Evolutionary conservation across 2,797 vertebrate genomes (phyloP).

Genomic region (Danio kyathit): DNA sequence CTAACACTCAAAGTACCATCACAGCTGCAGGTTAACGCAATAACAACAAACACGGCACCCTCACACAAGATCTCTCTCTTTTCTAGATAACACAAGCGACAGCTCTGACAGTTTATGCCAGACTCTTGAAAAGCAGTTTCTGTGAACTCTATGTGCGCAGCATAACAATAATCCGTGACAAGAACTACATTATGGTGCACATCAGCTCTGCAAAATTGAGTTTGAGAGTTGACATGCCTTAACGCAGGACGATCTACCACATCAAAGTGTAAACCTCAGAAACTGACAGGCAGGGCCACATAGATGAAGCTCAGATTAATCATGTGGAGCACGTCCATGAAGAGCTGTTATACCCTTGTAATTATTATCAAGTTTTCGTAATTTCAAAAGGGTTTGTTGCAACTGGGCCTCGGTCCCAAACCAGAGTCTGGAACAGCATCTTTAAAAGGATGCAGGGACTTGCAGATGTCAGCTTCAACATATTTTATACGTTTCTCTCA

Average conservation of each 20-base stretch:
- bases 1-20: slow-evolving; percentile 54
- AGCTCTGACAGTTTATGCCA: slow-evolving; percentile 12
- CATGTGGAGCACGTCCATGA: neutral
- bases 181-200: neutral
- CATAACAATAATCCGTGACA: neutral
- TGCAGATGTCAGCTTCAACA: slow-evolving; percentile 38
- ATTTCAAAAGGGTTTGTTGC: neutral
- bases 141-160: neutral
- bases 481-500: slow-evolving; percentile 45
- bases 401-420: neutral
- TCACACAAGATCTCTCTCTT: slow-evolving; percentile 8
- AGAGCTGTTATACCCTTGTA: neutral
- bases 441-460: slow-evolving; percentile 6
- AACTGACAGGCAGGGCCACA: neutral
- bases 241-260: slow-evolving; percentile 3
- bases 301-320: neutral
- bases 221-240: neutral
- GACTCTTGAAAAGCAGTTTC: slow-evolving; percentile 18
- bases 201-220: neutral
- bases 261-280: slow-evolving; percentile 13
- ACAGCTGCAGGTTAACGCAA: slow-evolving; percentile 58
- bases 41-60: slow-evolving; percentile 60
- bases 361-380: neutral
- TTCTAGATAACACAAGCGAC: slow-evolving; percentile 35
- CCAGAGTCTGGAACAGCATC: slow-evolving; percentile 8